Conservation (phyloP, 2,113 vertebrate species). For the Kobus ellipsiprymnus region DNA sequence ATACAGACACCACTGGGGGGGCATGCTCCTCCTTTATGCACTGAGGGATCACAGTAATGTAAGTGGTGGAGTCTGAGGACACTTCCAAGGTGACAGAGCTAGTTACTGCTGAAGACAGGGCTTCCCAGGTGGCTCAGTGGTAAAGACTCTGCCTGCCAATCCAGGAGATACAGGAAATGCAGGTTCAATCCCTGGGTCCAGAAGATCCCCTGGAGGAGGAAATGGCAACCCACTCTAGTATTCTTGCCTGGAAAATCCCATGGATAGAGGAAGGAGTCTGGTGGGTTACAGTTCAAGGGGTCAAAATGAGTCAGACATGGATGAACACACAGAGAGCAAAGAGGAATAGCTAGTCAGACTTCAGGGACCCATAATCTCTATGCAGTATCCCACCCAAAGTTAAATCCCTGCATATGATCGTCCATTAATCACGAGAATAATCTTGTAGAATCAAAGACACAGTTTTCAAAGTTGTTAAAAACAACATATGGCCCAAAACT, state of each 20-base stretch:
- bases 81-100: neutral
- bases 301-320: neutral
- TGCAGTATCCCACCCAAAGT: neutral
- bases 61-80: constrained; percentile 67
- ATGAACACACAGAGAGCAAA: neutral
- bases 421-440: neutral
- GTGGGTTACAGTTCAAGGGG: neutral
- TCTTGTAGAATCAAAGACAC: neutral
- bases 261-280: neutral
- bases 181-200: neutral
- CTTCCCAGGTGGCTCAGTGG: neutral
- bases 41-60: constrained; percentile 72
- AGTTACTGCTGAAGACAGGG: neutral
- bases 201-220: neutral
- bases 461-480: constrained; percentile 10
- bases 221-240: neutral
- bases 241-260: neutral
- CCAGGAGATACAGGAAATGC: neutral
- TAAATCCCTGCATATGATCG: neutral
- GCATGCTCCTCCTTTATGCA: constrained; percentile 81
- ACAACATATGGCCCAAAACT: constrained; percentile 15
- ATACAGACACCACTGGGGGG: constrained; percentile 83
- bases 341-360: neutral
- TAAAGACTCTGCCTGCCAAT: neutral
- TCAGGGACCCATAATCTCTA: neutral